A percentile compares a stretch with the other conserved stretches of the same genome.
These are phyloP conservation scores for Sus cebifrons DNA, from an alignment of 2,797 vertebrate genomes.

Conservation along the genomic window DNA sequence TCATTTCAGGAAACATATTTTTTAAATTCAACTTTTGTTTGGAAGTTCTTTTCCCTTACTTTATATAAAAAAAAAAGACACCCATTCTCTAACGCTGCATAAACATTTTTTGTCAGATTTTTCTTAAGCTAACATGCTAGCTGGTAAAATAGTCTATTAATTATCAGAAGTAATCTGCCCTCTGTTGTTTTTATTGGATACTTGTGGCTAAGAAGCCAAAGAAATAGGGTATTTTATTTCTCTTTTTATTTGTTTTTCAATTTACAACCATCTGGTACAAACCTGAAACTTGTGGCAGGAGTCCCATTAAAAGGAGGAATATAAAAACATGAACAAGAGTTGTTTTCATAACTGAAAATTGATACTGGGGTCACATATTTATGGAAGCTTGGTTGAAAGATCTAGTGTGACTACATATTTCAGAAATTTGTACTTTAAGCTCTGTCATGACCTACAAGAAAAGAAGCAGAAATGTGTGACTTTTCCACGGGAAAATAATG, in stretches of 20 bases:
- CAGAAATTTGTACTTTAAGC: not conserved
- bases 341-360: conserved; percentile 66
- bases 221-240: conserved; percentile 69
- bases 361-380: not conserved
- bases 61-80: not conserved
- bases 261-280: conserved; percentile 75
- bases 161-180: conserved; percentile 62
- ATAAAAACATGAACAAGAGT: conserved; percentile 24
- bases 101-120: conserved; percentile 35
- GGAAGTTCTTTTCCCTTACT: not conserved
- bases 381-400: not conserved
- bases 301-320: conserved; percentile 64
- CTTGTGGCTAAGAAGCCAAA: conserved; percentile 51
- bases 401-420: conserved; percentile 21
- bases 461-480: conserved; percentile 16
- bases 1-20: conserved; percentile 8
- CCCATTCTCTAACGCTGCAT: not conserved
- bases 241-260: conserved; percentile 71
- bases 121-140: conserved; percentile 36
- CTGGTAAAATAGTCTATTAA: conserved; percentile 70
- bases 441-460: not conserved
- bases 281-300: conserved; percentile 67
- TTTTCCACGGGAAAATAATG: not conserved
- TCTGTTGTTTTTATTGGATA: conserved; percentile 72
- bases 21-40: not conserved